Base-by-base conservation (phyloP, 2,113 vertebrate genomes). In the Semicossyphus pulcher region DNA sequence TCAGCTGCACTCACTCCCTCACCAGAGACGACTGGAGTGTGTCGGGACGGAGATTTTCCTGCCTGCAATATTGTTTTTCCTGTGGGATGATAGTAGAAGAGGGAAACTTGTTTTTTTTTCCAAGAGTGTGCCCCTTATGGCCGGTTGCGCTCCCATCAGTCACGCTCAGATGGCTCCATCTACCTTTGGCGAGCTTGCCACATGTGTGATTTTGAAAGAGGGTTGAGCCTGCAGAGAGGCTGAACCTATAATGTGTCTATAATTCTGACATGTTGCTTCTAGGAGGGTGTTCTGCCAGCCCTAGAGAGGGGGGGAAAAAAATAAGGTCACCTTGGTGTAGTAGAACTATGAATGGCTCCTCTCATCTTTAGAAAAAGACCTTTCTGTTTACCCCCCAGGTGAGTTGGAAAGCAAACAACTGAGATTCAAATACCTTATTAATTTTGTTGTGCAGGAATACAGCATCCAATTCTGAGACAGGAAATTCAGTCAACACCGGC, bases 161-260 rank as follows among this genome's bases (percentile, higher is more conserved):
- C 76, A 65, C 21, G 29, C 76, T 88, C 45, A 42, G 37, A 45
- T 56, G 51, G 47, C 65, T 88, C 56, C 78, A 57, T 72, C 78
- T 77, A 78, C 79, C 52, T 88, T 72, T 76, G 62, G 57, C 10
- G 8, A 57, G 42, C 28, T 34, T 65, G 49, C 69, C 69, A 65
- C 25, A 25, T 63, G 64, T 83, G 51, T 75, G 58, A 78, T 65
- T 72, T 71, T 72, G 29, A 82, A 81, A 84, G 32, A 72, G 15
- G 36, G 36, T 21, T 51, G 65, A 61, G 52, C 39, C 70, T 34
- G 51, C 29, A 71, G 59, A 76, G 58, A 66, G 5, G 41, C 61
- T 64, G 10, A 54, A 54, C 20, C 61, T 56, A 59, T 72, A 78
- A 81, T 81, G 44, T 72, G 77, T 76, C 68, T 73, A 62, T 81